Conservation (phyloP, 2,888 invertebrate species). For the Bhutanitis thaidina region DNA sequence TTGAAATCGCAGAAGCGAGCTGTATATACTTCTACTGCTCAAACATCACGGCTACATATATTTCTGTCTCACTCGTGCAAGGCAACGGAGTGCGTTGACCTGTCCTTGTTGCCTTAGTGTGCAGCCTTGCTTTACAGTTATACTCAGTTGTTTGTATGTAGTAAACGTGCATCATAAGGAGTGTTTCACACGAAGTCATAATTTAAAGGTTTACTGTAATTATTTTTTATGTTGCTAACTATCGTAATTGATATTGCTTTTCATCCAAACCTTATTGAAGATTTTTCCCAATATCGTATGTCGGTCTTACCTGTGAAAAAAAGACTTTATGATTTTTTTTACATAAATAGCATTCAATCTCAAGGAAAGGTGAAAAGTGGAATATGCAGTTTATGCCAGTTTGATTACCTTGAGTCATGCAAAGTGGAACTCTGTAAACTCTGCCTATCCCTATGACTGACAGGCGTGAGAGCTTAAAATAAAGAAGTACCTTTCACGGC, state of each 20-base stretch:
- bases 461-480: too few species aligned
- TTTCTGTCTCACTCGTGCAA: slow-evolving; percentile 60
- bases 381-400: too few species aligned
- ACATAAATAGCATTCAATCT: too few species aligned
- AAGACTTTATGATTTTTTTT: too few species aligned
- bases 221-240: neutral
- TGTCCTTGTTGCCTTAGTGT: slow-evolving; percentile 76
- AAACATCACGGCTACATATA: slow-evolving; percentile 39
- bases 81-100: slow-evolving; percentile 78
- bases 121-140: slow-evolving; percentile 78
- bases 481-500: too few species aligned
- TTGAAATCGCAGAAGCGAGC: slow-evolving; percentile 45
- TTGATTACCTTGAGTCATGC: too few species aligned
- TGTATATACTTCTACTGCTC: slow-evolving; percentile 42
- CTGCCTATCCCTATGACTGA: too few species aligned
- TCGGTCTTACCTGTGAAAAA: slow-evolving; percentile 35
- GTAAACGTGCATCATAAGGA: slow-evolving; percentile 67
- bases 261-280: slow-evolving; percentile 17
- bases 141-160: slow-evolving; percentile 54
- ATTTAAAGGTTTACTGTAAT: slow-evolving; percentile 24
- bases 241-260: neutral
- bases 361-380: too few species aligned
- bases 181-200: slow-evolving; percentile 50
- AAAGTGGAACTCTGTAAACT: too few species aligned
- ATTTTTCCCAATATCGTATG: neutral